Evolutionary conservation across 2,797 vertebrate genomes (phyloP), one percentile per base, ranked within the genome.

Genomic region (Helostoma temminkii): DNA sequence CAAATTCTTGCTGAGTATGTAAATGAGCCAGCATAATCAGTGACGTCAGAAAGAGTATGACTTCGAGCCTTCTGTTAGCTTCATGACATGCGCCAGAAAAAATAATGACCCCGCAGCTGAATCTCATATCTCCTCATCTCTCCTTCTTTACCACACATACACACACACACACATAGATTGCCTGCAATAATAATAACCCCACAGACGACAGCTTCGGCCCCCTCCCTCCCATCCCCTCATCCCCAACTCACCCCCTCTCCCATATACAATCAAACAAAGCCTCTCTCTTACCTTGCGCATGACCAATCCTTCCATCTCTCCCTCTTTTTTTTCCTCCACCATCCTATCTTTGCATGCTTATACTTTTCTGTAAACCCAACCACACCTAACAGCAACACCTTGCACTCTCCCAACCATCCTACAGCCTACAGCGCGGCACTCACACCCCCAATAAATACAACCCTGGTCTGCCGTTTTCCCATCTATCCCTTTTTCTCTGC

Each of bases 221-320:
- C 85, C 88, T 82, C 85, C 86, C 83, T 74, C 74, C 81, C 87
- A 76, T 66, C 78, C 78, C 83, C 70, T 74, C 76, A 61, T 65
- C 74, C 78, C 78, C 74, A 76, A 73, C 68, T 71, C 76, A 41
- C 47, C 72, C 62, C 69, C 58, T 84, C 80, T 61, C 83, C 87
- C 81, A 89, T 83, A 91, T 92, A 93, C 92, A 89, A 89, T 92
- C 91, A 93, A 89, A 94, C 91, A 92, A 94, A 93, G 90, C 91
- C 91, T 88, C 82, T 86, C 83, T 91, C 94, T 94, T 93, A 94
- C 94, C 94, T 94, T 92, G 89, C 89, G 81, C 91, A 93, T 91
- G 91, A 91, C 91, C 91, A 91, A 93, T 93, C 90, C 88, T 90
- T 88, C 85, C 88, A 88, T 93, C 92, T 90, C 82, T 89, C 91